Evolutionary conservation across 2,797 vertebrate species (phyloP), one percentile per base, ranked within the genome.

Genomic region (Clarias fuscus): DNA sequence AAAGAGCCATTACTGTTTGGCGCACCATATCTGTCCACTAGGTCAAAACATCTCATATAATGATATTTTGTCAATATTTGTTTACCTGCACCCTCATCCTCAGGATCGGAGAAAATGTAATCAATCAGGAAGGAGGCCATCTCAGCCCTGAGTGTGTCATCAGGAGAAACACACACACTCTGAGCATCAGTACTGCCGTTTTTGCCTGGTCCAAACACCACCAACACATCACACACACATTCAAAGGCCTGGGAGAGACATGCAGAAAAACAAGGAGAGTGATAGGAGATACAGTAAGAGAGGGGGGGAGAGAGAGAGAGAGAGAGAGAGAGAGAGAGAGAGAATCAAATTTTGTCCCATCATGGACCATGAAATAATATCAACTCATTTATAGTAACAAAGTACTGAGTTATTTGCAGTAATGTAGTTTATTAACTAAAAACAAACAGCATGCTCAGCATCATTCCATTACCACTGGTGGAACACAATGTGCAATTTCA

Each of bases 101-200:
- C 92, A 1, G 82, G 14, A 59, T 95, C 94, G 5, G 88, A 90
- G 92, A 98, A 98, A 89, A 98, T 86, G 0, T 95, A 95, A 91
- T 98, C 97, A 89, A 98, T 86, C n/a, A 98, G 93, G 88, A 97
- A 97, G 78, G 96, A 94, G 0, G 96, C 95, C 92, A 98, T 90
- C 85, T 97, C 97, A 0, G 95, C 94, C 70, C 94, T 94, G 14
- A 98, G 95, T 8, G 93, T 91, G 5, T 93, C 89, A 0, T 96
- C 95, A 0, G 97, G 96, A 67, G 85, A 79, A 89, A 93, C 89
- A 75, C 92, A 89, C 88, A 97, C 86, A 0, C 89, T 76, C 1
- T 88, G 92, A 75, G 80, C n/a, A 76, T 24, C 43, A 77, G 24
- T 10, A 97, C 86, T 30, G 90, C 40, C 0, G 93, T 22, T 3